Conservation (phyloP, 2,888 invertebrate species). For the Tridacna crocea region DNA sequence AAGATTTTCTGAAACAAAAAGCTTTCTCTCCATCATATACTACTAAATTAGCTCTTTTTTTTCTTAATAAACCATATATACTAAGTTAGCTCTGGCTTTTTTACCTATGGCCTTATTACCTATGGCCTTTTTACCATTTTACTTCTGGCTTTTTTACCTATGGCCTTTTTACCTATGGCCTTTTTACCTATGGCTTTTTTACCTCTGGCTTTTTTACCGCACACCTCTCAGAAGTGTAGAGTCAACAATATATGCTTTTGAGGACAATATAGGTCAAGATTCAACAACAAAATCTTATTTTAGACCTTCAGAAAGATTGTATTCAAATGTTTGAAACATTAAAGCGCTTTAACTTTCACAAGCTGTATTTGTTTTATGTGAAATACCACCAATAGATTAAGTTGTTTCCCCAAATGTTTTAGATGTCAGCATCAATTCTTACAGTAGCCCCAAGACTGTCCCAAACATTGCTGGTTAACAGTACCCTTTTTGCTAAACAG, state of each 20-base stretch:
- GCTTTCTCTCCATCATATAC: no score
- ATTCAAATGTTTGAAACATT: slow-evolving; percentile 20
- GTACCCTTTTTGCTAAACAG: no score
- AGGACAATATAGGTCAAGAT: neutral
- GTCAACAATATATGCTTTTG: neutral
- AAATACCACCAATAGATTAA: neutral
- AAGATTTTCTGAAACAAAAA: no score
- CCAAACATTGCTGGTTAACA: no score
- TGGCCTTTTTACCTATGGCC: no score
- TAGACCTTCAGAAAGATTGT: neutral
- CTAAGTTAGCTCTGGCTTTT: no score
- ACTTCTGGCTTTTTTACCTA: no score
- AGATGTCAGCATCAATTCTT: neutral
- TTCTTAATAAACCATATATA: no score
- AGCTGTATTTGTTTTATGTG: neutral
- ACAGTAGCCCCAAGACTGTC: neutral
- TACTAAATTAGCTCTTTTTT: no score
- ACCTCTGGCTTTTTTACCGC: no score
- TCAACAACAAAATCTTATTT: neutral
- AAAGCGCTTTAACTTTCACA: slow-evolving; percentile 19
- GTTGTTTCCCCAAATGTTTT: neutral
- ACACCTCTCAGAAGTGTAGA: neutral
- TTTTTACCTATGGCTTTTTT: no score
- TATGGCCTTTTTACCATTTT: neutral
- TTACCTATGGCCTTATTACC: no score